Base-by-base conservation (phyloP, 2,888 invertebrate genomes). In the Dynastes tityus region DNA sequence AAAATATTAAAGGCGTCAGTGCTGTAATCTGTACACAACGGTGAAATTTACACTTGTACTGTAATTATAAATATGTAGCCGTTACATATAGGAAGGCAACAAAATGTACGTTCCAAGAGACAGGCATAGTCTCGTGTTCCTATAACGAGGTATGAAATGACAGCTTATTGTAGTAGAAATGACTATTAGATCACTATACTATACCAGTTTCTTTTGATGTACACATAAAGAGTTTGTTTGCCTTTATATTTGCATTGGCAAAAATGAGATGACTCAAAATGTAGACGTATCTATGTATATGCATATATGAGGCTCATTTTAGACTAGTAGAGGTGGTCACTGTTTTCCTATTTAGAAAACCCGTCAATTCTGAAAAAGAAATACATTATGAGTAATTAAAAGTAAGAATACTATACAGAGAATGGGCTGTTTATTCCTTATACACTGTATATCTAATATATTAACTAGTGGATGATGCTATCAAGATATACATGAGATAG, bases 321-420 rank as follows among this genome's bases (percentile, higher is more conserved):
- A 85, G 88, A 88, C 88, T 88, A 88, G 88, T 88, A 87, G 85
- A 83, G 85, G 84, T 83, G 79, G 74, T 70, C 70, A 63, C 16
- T 73, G 32, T 53, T 49, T 70, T 51, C 86, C 22, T 58, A 58
- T 58, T 8, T 8, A 22, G 89, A 89, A 90, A 88, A 91, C 90
- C 89, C 90, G 88, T 91, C 90, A 91, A 88, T 91, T 91, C 91
- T 91, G 87, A 65, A 88, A 89, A 85, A 58, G 82, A 85, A 22
- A 16, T 5, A 13, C 3, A n/a, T 3, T 53, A 16, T 53, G 5
- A 58, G 8, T 45, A 11, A 45, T 8, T 11, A 0, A 11, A 11
- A 45, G 45, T 45, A 45, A 45, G 45, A 2, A 45, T 45, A 45
- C 2, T 45, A 0, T 8, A 45, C 45, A 11, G 8, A 11, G 8